These are phyloP conservation scores for Nothoprocta perdicaria DNA, from an alignment of 2,113 vertebrate genomes.

Conservation along the genomic window DNA sequence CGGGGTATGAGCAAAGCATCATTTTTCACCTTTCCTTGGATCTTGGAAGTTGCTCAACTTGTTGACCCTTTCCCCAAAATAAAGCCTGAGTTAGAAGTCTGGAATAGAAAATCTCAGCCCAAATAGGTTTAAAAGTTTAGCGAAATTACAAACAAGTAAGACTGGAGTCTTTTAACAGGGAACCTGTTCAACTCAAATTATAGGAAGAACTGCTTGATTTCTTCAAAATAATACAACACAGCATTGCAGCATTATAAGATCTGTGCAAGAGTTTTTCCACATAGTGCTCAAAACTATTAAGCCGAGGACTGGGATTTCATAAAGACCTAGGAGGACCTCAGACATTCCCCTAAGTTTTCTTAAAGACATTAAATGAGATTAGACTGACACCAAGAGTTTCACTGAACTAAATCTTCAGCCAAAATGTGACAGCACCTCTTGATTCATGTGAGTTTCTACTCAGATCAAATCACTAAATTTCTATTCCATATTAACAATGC, in stretches of 20 bases:
- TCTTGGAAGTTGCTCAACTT: neutral
- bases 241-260: neutral
- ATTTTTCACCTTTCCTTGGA: neutral
- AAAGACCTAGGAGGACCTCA: neutral
- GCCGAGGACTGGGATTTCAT: neutral
- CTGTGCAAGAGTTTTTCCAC: neutral
- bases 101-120: neutral
- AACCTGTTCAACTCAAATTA: neutral
- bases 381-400: conserved; percentile 71
- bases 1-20: neutral
- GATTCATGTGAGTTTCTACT: neutral
- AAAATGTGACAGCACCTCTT: neutral
- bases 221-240: neutral
- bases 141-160: neutral
- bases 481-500: neutral
- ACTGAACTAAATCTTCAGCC: conserved; percentile 28
- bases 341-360: neutral
- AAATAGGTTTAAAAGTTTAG: neutral
- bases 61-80: neutral
- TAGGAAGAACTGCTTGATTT: neutral
- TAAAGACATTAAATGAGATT: conserved; percentile 53
- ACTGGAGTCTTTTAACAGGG: neutral
- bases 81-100: neutral
- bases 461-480: neutral
- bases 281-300: neutral